These are phyloP conservation scores for Sebastes variabilis DNA, from an alignment of 2,797 vertebrate genomes.

Conservation along the genomic window DNA sequence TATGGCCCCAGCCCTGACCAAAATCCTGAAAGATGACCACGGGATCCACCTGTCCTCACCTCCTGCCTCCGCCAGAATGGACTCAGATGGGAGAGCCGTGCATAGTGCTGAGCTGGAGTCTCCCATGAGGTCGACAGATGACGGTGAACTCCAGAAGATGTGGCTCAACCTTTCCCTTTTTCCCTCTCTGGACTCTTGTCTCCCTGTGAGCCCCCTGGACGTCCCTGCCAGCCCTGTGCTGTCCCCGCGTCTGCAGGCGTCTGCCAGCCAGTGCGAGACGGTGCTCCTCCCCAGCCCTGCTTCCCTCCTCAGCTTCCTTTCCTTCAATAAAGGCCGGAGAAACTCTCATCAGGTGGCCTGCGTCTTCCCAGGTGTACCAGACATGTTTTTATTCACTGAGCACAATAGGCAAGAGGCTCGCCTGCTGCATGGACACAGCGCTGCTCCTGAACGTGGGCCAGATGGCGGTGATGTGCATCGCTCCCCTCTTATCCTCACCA, in stretches of 20 bases:
- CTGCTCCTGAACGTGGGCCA: slow-evolving; percentile 40
- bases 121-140: slow-evolving; percentile 81
- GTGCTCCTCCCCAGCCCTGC: slow-evolving; percentile 80
- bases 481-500: slow-evolving; percentile 8
- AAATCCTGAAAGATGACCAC: slow-evolving; percentile 84
- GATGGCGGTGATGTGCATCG: slow-evolving; percentile 56
- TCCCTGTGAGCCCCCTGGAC: slow-evolving; percentile 78
- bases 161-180: slow-evolving; percentile 84
- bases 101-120: slow-evolving; percentile 77
- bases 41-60: slow-evolving; percentile 87
- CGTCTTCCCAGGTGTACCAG: slow-evolving; percentile 58
- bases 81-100: slow-evolving; percentile 77
- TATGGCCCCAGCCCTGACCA: slow-evolving; percentile 92
- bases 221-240: slow-evolving; percentile 56
- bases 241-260: slow-evolving; percentile 70
- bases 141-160: slow-evolving; percentile 79
- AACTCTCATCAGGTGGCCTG: slow-evolving; percentile 53
- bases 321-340: slow-evolving; percentile 46
- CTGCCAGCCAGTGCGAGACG: slow-evolving; percentile 77
- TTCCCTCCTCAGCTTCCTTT: slow-evolving; percentile 66
- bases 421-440: slow-evolving; percentile 15
- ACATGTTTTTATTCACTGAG: slow-evolving; percentile 66
- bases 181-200: slow-evolving; percentile 73
- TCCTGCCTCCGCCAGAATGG: slow-evolving; percentile 81
- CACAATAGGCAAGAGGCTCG: slow-evolving; percentile 54